Evolutionary conservation across 2,888 invertebrate species (phyloP).

Genomic region (Heliconius hortense): DNA sequence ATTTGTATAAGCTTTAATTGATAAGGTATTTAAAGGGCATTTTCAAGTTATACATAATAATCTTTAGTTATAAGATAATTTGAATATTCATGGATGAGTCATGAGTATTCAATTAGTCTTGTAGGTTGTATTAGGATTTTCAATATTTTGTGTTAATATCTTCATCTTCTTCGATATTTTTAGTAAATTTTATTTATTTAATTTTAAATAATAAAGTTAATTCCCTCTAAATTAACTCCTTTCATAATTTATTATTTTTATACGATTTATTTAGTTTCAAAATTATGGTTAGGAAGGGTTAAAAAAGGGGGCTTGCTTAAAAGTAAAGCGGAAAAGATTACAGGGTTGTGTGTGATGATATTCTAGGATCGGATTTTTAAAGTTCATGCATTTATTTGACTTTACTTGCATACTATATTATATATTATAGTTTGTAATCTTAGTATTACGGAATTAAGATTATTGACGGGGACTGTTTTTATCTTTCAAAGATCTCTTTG

Average conservation of each 20-base stretch:
- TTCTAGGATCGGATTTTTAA: conserved; percentile 4
- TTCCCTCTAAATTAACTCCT: not conserved
- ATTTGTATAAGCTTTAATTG: not conserved
- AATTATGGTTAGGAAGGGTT: not conserved
- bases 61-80: not conserved
- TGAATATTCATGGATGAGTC: not conserved
- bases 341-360: conserved; percentile 34
- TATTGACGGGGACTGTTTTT: not conserved
- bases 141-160: not conserved
- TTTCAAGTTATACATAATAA: conserved; percentile 5
- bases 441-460: not conserved
- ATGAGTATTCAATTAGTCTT: not conserved
- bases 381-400: conserved; percentile 5
- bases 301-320: not conserved
- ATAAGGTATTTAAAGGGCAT: conserved; percentile 7
- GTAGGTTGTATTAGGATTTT: conserved; percentile 4
- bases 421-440: conserved; percentile 6
- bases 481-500: conserved; percentile 10
- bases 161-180: not conserved
- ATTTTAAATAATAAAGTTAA: not conserved
- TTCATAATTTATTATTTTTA: not conserved
- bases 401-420: conserved; percentile 10
- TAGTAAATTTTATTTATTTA: not conserved
- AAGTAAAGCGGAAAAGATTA: conserved; percentile 28
- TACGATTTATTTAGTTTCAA: not conserved